These are phyloP conservation scores for Equus przewalskii DNA, from an alignment of 2,113 vertebrate genomes.

Conservation along the genomic window DNA sequence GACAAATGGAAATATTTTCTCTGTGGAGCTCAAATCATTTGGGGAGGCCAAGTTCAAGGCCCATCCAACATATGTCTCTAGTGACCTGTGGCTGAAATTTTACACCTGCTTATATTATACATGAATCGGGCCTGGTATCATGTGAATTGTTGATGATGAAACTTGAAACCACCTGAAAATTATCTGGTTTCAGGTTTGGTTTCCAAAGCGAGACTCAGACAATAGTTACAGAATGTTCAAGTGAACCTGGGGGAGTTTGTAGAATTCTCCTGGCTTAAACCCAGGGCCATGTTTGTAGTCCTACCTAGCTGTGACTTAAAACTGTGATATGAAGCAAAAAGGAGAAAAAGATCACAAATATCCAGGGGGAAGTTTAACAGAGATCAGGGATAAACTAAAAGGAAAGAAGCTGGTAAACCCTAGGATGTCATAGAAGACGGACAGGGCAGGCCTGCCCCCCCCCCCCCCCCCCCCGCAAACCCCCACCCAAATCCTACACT, in stretches of 20 bases:
- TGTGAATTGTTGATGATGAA: constrained; percentile 75
- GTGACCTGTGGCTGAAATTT: constrained; percentile 77
- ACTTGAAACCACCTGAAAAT: constrained; percentile 75
- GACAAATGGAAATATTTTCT: constrained; percentile 63
- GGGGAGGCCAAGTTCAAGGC: constrained; percentile 49
- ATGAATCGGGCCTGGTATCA: constrained; percentile 77
- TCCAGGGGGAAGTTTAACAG: background rate
- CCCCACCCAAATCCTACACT: background rate
- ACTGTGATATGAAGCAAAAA: background rate
- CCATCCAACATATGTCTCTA: constrained; percentile 66
- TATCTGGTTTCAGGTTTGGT: constrained; percentile 79
- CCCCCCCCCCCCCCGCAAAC: background rate
- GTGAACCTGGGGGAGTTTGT: background rate
- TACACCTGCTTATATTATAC: constrained; percentile 83
- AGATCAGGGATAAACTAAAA: background rate
- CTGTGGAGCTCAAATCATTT: constrained; percentile 63
- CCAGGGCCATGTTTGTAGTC: background rate
- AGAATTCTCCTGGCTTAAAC: constrained; percentile 53
- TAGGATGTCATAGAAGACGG: background rate
- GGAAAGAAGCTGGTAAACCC: background rate
- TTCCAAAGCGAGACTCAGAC: constrained; percentile 67
- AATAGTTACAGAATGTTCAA: constrained; percentile 62
- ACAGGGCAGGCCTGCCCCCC: background rate
- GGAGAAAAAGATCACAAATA: background rate
- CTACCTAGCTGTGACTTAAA: background rate